phyloP scores from a whole-genome alignment of 1,140 invertebrate species.

The Anadara kagoshimensis region DNA sequence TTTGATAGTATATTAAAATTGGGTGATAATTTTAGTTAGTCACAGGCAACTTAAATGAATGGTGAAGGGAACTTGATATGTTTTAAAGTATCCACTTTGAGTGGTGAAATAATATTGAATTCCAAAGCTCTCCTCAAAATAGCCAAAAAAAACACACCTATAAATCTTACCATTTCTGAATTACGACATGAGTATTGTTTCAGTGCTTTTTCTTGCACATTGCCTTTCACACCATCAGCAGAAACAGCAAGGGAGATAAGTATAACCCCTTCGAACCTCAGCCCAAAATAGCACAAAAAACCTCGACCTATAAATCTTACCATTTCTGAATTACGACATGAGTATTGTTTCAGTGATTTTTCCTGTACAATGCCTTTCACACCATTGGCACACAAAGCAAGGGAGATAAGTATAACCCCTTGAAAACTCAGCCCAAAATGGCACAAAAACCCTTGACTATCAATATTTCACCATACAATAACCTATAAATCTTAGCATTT shows the following conservation, averaged over 20 bases:
- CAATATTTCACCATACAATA: conserved; percentile 75
- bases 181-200: conserved; percentile 87
- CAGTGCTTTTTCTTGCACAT: conserved; percentile 97
- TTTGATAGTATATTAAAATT: no score
- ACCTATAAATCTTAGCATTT: conserved; percentile 83
- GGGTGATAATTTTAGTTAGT: no score
- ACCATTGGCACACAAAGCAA: conserved; percentile 93
- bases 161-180: conserved; percentile 88
- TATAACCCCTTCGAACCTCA: conserved; percentile 83
- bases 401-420: conserved; percentile 89
- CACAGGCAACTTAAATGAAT: no score
- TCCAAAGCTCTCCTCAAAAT: no score
- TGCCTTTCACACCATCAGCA: conserved; percentile 95
- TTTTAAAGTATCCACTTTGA: no score
- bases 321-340: conserved; percentile 91
- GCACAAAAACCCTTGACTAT: no score
- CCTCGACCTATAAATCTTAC: no score
- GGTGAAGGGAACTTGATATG: no score
- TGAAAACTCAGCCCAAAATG: no score
- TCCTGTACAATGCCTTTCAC: conserved; percentile 97
- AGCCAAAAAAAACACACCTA: no score
- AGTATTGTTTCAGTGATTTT: conserved; percentile 90
- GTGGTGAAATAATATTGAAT: no score
- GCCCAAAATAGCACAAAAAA: no score
- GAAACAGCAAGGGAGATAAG: conserved; percentile 91